Base-by-base conservation (phyloP, 2,888 invertebrate species). In the Unio pictorum region DNA sequence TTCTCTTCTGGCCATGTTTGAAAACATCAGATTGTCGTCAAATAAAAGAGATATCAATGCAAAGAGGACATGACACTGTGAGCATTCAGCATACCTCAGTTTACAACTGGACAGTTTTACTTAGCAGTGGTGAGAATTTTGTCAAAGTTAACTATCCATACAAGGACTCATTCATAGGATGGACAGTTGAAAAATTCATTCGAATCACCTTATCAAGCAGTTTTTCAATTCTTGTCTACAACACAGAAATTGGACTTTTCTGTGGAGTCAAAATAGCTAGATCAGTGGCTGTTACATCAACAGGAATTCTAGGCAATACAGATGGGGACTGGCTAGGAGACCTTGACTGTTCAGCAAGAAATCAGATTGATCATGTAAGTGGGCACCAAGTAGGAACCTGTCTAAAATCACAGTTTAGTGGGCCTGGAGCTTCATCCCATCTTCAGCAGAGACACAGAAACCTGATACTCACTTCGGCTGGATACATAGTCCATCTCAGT, bases 281-380 rank as follows among this genome's bases (percentile, higher is more conserved):
- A 18, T 62, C 63, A 65, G 67, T 73, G 61, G 70, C 74, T 57
- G 63, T 34, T 30, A 72, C 59, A 55, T 73, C 73, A 26, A 17
- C 62, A 1, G 84, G 84, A 18, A 55, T 84, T 28, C 60, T 84
- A 4, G 84, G 84, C 15, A 77, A 75, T 57, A 61, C 75, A 17
- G 83, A 82, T 64, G 73, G 69, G 7, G 66, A 68, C n/a, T 80
- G 81, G 80, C 70, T 74, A 59, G 79, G 74, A 65, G 82, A 84
- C 66, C 61, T 84, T 4, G 64, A 74, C 55, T 71, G 73, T 61
- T n/a, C 62, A 17, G 69, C 26, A 58, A 69, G 68, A 15, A 70
- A 68, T 20, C 59, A 56, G 11, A 61, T 68, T 11, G 58, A 67
- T 28, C 61, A 64, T 4, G 68, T 72, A 11, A 62, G 61, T 45